These are phyloP conservation scores for Parnassius apollo DNA, from an alignment of 2,888 invertebrate genomes.

Conservation along the genomic window DNA sequence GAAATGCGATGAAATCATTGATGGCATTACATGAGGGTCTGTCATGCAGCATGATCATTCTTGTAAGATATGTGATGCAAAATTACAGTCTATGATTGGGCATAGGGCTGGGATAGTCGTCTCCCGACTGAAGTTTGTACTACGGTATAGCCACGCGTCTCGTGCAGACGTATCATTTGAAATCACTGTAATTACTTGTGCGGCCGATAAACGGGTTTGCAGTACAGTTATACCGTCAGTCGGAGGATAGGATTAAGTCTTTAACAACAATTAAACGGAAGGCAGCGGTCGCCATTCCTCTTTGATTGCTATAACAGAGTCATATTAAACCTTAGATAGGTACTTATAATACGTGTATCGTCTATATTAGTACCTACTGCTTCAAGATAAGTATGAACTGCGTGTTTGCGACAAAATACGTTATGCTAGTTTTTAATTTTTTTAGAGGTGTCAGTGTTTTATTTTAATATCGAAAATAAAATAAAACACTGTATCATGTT, in stretches of 20 bases:
- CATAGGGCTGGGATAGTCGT: slow-evolving; percentile 6
- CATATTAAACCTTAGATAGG: not conserved
- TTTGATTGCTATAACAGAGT: slow-evolving; percentile 41
- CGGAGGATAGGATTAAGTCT: slow-evolving; percentile 54
- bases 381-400: not conserved
- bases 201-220: slow-evolving; percentile 42
- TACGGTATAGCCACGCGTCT: slow-evolving; percentile 18
- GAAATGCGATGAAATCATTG: too few species aligned
- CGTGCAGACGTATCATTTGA: slow-evolving; percentile 36
- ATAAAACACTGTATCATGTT: too few species aligned
- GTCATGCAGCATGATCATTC: too few species aligned
- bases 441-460: too few species aligned
- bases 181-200: slow-evolving; percentile 50
- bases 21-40: too few species aligned
- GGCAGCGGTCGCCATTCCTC: slow-evolving; percentile 36
- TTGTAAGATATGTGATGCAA: too few species aligned
- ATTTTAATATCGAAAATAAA: too few species aligned
- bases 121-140: slow-evolving; percentile 11
- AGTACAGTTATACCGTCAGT: slow-evolving; percentile 48
- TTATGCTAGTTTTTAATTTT: too few species aligned
- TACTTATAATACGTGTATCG: too few species aligned
- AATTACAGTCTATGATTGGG: too few species aligned
- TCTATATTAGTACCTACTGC: slow-evolving; percentile 14
- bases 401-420: not conserved
- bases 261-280: slow-evolving; percentile 54